Base-by-base conservation (phyloP, 2,888 invertebrate species). In the Himalopsyche kuldschensis region DNA sequence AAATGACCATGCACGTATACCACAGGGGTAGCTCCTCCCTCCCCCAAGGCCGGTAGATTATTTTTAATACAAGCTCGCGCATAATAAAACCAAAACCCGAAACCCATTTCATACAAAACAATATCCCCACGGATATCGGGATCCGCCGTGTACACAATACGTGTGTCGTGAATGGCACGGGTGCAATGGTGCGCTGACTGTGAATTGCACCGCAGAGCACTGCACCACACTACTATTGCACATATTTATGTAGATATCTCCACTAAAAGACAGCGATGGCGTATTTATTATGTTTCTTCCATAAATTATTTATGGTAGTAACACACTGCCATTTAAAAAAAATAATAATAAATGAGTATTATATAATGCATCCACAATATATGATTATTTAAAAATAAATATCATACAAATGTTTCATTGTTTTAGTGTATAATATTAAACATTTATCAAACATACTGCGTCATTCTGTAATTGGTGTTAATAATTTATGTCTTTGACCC, bases 51-150 rank as follows among this genome's bases (percentile, higher is more conserved):
- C 75, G 75, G 46, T 27, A 80, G 80, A 80, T 80, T 75, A 75
- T 75, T 75, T 80, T 75, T 41, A 80, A 80, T 80, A 80, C 80
- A 75, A 41, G 30, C 80, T 35, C 41, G 80, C n/a, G 80, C 80
- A 80, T 41, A 80, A 80, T 80, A 80, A 75, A 80, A 80, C 75
- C 75, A 48, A 75, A 80, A 79, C 48, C 79, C 47, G 80, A 27
- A 63, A 69, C 75, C 41, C 35, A 24, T 27, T 27, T 75, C 75
- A n/a, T 75, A 63, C 75, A 78, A 55, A 79, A 75, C 82, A 82
- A 82, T 82, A 82, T 82, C 79, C 82, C 48, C 24, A 47, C 69
- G 82, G 82, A 82, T 47, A 78, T 79, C 55, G 55, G 55, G 55
- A 55, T 55, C 20, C 55, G 20, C 55, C n/a, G 55, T 55, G 55